Evolutionary conservation across 2,797 vertebrate genomes (phyloP), one percentile per base, ranked within the genome.

Genomic region (Kryptolebias ocellatus): DNA sequence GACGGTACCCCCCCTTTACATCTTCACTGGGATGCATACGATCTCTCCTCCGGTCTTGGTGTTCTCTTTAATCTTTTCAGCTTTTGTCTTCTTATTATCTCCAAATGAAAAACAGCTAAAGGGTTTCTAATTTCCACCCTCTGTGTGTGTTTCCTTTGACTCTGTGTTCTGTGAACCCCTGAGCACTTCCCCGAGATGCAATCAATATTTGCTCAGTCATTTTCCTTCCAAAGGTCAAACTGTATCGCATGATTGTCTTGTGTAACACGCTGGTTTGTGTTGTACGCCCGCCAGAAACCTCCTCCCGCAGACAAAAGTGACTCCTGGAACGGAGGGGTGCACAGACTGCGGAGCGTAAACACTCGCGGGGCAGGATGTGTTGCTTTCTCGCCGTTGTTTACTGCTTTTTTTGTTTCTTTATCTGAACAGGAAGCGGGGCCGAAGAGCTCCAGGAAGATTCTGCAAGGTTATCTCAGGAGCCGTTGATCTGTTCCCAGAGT

Each of bases 401-500:
- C 51, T 61, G 61, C 18, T 18, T 15, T 65, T 24, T 77, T 39
- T 53, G 50, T 67, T 42, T 42, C 11, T 42, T 67, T 78, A 34
- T 63, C 60, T 62, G 27, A 52, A 53, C 62, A 83, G 87, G 80
- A 89, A 80, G 71, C 71, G n/a, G 61, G 62, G 46, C 24, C 39
- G 10, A 29, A 60, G 63, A 63, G 72, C 64, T 79, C 55, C 60
- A 62, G 71, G 55, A 62, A 62, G 66, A 67, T 70, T 84, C 78
- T 27, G 6, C 64, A 58, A 60, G 73, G 82, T 89, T 86, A 84
- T 90, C 89, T 74, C 28, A 11, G 7, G 49, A 50, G 45, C 71
- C 84, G 75, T 90, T 90, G 88, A 84, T 92, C 84, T 73, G 53
- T 77, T 24, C 70, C 71, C 66, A 67, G 63, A 79, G 83, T 68